Evolutionary conservation across 1,140 invertebrate species (phyloP).

Genomic region (Drosophila prosaltans): DNA sequence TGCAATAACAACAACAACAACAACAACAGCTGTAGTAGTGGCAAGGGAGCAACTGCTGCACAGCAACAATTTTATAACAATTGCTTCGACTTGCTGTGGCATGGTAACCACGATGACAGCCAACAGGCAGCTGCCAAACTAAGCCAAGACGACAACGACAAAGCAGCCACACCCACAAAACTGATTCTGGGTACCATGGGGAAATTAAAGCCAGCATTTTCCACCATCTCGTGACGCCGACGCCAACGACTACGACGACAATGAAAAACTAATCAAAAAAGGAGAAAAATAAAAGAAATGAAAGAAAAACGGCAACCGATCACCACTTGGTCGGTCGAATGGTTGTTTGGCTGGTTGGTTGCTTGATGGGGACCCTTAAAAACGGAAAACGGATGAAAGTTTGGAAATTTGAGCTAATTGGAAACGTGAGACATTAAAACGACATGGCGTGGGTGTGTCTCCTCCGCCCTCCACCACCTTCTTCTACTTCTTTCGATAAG

Average conservation of each 20-base stretch:
- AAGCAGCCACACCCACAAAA: conserved; percentile 65
- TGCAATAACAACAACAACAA: conserved; percentile 72
- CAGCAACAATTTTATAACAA: conserved; percentile 72
- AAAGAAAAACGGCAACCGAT: conserved; percentile 9
- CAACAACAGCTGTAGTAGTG: conserved; percentile 19
- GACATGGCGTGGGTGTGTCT: conserved; percentile 48
- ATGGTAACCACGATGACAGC: conserved; percentile 52
- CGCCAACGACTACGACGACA: conserved; percentile 14
- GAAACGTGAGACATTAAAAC: conserved; percentile 31
- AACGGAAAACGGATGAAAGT: conserved; percentile 27
- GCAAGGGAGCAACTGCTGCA: conserved; percentile 34
- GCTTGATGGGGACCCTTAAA: conserved; percentile 12
- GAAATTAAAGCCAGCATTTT: conserved; percentile 76
- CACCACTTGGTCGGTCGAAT: background rate
- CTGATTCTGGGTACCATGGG: conserved; percentile 71
- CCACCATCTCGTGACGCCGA: conserved; percentile 69
- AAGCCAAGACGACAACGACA: conserved; percentile 44
- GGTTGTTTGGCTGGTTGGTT: background rate
- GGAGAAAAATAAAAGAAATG: conserved; percentile 34
- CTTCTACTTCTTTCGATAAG: conserved; percentile 21
- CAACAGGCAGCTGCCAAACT: conserved; percentile 72
- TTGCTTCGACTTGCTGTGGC: conserved; percentile 79
- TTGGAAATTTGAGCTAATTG: conserved; percentile 60
- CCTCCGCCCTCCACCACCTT: conserved; percentile 19
- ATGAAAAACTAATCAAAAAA: conserved; percentile 49